Evolutionary conservation across 1,140 invertebrate genomes (phyloP).

Genomic region (Bombus cullumanus): DNA sequence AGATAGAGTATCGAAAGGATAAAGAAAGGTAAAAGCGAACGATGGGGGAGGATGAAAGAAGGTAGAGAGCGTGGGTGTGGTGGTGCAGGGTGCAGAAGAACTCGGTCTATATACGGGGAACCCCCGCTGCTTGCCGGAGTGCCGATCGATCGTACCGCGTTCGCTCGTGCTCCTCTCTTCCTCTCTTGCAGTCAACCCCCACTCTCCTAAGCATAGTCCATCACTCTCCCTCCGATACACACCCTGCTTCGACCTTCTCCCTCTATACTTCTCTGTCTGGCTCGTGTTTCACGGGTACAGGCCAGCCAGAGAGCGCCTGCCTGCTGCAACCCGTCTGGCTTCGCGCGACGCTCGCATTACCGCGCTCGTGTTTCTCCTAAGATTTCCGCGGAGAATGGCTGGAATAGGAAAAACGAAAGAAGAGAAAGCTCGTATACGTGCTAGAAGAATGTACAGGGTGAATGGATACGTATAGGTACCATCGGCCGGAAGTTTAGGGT

Average conservation of each 20-base stretch:
- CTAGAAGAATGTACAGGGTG: neutral
- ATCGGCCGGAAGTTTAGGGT: neutral
- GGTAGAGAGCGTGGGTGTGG: constrained; percentile 22
- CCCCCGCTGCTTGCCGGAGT: constrained; percentile 62
- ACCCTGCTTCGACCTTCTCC: constrained; percentile 19
- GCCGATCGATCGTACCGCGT: constrained; percentile 71
- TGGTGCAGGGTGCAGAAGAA: constrained; percentile 43
- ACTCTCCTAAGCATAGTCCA: neutral
- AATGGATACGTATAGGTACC: neutral
- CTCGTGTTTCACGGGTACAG: neutral
- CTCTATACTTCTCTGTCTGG: constrained; percentile 12
- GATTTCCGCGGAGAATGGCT: constrained; percentile 38
- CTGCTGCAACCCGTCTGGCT: constrained; percentile 67
- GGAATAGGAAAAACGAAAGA: constrained; percentile 11
- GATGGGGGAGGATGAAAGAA: constrained; percentile 9
- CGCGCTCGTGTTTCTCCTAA: constrained; percentile 47
- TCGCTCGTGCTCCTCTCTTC: constrained; percentile 52
- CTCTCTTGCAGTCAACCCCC: neutral
- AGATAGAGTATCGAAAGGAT: neutral
- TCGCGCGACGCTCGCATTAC: constrained; percentile 51
- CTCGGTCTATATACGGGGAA: constrained; percentile 29
- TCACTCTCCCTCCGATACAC: constrained; percentile 49
- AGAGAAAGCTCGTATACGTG: constrained; percentile 10
- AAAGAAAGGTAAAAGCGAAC: constrained; percentile 8
- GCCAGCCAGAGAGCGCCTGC: constrained; percentile 56